These are phyloP conservation scores for Phrynocephalus vlangalii DNA, from an alignment of 2,797 vertebrate genomes.

Conservation along the genomic window DNA sequence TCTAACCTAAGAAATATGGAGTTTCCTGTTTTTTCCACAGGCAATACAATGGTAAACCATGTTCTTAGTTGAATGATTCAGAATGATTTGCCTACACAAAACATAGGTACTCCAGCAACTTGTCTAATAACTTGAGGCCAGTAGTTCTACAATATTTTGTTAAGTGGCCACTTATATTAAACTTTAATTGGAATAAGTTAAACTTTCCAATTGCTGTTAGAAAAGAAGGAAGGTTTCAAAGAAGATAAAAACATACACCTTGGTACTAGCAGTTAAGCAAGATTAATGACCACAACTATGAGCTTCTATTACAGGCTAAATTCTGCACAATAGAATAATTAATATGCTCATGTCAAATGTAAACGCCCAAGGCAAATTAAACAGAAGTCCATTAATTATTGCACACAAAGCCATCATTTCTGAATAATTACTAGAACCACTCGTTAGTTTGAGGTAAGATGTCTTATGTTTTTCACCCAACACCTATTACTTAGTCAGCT, in stretches of 20 bases:
- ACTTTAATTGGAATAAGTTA: not conserved
- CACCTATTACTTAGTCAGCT: not conserved
- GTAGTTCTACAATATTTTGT: constrained; percentile 16
- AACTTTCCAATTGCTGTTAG: not conserved
- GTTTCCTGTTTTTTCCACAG: not conserved
- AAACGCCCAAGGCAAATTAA: constrained; percentile 43
- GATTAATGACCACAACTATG: constrained; percentile 3
- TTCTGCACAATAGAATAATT: constrained; percentile 23
- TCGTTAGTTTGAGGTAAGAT: constrained; percentile 38
- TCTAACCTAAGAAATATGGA: not conserved
- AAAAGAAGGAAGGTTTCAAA: constrained; percentile 9
- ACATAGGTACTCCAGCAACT: not conserved
- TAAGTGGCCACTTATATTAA: not conserved
- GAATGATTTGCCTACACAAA: constrained; percentile 59
- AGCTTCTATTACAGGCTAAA: not conserved
- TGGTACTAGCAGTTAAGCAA: constrained; percentile 15
- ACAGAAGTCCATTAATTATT: not conserved
- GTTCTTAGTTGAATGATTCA: constrained; percentile 30
- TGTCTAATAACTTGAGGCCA: constrained; percentile 38
- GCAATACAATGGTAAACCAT: not conserved
- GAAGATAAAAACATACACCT: not conserved
- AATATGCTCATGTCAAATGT: constrained; percentile 27
- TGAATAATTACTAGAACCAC: constrained; percentile 31
- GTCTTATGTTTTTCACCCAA: constrained; percentile 23
- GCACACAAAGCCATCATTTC: constrained; percentile 42